Evolutionary conservation across 2,888 invertebrate species (phyloP).

Genomic region (Spilarctia lutea): DNA sequence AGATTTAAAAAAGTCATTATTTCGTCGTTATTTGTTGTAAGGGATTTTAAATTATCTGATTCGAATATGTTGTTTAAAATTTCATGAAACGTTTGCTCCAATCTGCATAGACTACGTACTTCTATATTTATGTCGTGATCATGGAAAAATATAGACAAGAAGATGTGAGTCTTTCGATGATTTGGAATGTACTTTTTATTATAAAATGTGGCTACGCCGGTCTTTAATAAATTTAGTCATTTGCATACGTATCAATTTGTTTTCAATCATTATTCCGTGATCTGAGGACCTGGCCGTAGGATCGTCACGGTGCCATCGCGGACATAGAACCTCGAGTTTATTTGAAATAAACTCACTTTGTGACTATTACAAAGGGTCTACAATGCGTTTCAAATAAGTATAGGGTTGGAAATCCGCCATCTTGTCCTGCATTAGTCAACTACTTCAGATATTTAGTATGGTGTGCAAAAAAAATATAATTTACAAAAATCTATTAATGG

Average conservation of each 20-base stretch:
- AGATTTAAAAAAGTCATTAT: neutral
- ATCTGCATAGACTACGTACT: neutral
- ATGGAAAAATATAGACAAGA: neutral
- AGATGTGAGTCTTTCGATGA: neutral
- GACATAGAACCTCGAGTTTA: no score
- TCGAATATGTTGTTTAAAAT: neutral
- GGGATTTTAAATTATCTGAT: neutral
- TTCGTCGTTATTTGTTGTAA: neutral
- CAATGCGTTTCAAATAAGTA: no score
- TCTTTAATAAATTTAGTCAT: neutral
- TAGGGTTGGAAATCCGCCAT: no score
- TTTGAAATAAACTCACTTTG: no score
- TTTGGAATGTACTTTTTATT: neutral
- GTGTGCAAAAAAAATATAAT: no score
- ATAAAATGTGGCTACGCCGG: neutral
- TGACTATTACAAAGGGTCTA: no score
- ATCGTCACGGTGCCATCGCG: no score
- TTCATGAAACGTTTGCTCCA: conserved; percentile 12
- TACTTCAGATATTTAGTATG: no score
- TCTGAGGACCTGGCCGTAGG: neutral
- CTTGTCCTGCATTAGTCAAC: no score
- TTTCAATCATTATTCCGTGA: conserved; percentile 5
- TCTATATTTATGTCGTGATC: neutral
- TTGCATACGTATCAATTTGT: neutral
- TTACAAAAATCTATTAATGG: no score